Conservation (phyloP, 2,797 vertebrate genomes). For the Garrulus glandarius region DNA sequence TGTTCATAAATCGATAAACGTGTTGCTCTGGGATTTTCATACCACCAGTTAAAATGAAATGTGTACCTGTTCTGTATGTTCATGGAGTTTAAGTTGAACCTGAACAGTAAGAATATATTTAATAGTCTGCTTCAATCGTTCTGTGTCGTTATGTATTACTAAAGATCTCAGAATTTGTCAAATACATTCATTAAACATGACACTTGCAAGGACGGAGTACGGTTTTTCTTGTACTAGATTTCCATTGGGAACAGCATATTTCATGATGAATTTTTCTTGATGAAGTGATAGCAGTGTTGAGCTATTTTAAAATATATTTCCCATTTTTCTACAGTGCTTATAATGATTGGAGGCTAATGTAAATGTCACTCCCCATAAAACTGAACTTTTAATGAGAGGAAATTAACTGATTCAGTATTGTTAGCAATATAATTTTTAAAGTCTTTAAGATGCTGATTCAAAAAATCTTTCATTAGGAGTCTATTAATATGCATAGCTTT, state of each 20-base stretch:
- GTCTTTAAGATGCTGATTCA: not conserved
- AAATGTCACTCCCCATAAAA: slow-evolving; percentile 27
- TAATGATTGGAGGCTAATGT: slow-evolving; percentile 12
- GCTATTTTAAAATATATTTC: slow-evolving; percentile 34
- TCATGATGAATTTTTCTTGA: slow-evolving; percentile 28
- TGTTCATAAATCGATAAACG: not conserved
- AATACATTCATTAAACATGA: slow-evolving; percentile 63
- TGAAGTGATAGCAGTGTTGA: slow-evolving; percentile 17
- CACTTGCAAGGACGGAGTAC: not conserved
- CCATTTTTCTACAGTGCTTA: not conserved
- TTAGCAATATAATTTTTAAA: slow-evolving; percentile 4
- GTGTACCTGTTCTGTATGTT: not conserved
- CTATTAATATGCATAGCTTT: not conserved
- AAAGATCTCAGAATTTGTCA: slow-evolving; percentile 52
- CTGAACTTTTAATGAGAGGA: not conserved
- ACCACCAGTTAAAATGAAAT: not conserved
- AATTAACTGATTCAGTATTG: slow-evolving; percentile 20
- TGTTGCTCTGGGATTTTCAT: not conserved
- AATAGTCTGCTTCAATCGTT: slow-evolving; percentile 38
- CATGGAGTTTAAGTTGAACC: slow-evolving; percentile 13
- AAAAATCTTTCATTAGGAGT: not conserved
- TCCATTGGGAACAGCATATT: slow-evolving; percentile 43
- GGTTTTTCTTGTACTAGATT: slow-evolving; percentile 37
- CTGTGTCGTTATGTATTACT: slow-evolving; percentile 8
- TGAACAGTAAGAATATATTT: slow-evolving; percentile 24